Conservation (phyloP, 1,140 invertebrate genomes). For the Procambarus virginalis region DNA sequence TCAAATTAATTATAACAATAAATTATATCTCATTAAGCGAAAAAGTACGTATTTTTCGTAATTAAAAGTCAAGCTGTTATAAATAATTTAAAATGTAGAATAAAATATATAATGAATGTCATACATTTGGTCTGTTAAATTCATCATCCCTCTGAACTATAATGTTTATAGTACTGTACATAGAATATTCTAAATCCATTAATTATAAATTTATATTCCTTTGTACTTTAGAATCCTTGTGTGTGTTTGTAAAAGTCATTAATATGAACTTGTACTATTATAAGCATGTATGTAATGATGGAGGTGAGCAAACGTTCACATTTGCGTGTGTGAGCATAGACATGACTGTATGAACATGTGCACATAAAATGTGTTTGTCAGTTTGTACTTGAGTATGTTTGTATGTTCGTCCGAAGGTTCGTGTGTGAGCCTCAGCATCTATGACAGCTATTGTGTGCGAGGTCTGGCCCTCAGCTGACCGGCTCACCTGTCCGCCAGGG, state of each 20-base stretch:
- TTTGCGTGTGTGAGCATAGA: background rate
- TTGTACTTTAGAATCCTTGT: constrained; percentile 10
- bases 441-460: background rate
- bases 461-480: constrained; percentile 34
- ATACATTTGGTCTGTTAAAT: too few species aligned
- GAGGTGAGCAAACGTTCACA: too few species aligned
- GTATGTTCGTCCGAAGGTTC: constrained; percentile 4
- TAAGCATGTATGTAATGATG: too few species aligned
- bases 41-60: too few species aligned
- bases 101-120: too few species aligned
- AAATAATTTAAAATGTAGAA: too few species aligned
- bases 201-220: constrained; percentile 18
- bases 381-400: background rate
- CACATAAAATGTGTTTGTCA: background rate
- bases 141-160: background rate
- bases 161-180: constrained; percentile 9
- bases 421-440: background rate
- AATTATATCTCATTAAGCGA: too few species aligned
- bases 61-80: too few species aligned
- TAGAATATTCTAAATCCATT: constrained; percentile 9
- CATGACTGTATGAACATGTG: background rate
- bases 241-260: background rate
- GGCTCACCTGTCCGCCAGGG: constrained; percentile 29
- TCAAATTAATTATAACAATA: too few species aligned
- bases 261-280: constrained; percentile 1